These are phyloP conservation scores for Phalacrocorax pelagicus DNA, from an alignment of 2,113 vertebrate species.

Conservation along the genomic window DNA sequence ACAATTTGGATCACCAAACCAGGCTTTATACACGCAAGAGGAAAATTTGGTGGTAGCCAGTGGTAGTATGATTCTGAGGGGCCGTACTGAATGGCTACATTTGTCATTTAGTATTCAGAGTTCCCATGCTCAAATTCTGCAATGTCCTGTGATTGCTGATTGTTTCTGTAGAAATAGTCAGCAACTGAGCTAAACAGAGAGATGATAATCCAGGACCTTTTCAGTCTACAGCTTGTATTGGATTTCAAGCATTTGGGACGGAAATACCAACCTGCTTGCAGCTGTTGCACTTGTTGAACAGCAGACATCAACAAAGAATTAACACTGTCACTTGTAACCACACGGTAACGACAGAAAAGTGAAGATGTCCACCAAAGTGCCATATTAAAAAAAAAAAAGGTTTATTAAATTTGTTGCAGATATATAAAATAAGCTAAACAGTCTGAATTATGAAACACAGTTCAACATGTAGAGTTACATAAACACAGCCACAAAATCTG, in stretches of 20 bases:
- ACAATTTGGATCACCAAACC: conserved; percentile 52
- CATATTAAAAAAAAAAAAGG: background rate
- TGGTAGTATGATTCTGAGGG: background rate
- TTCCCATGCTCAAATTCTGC: background rate
- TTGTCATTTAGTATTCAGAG: background rate
- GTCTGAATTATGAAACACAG: background rate
- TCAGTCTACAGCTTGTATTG: background rate
- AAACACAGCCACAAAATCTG: background rate
- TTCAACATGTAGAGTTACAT: background rate
- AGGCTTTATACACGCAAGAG: background rate
- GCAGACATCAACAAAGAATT: background rate
- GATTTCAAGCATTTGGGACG: background rate
- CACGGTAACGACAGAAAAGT: background rate
- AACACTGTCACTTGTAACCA: background rate
- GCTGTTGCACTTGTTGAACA: conserved; percentile 1
- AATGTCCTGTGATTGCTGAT: background rate
- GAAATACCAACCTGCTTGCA: background rate
- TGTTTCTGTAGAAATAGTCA: conserved; percentile 25
- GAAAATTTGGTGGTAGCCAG: conserved; percentile 36
- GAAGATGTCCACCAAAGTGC: background rate
- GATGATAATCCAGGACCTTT: background rate
- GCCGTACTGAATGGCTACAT: background rate
- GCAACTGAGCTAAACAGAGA: conserved; percentile 17
- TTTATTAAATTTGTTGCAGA: background rate
- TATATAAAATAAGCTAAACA: background rate